A percentile compares a stretch with the other conserved stretches of the same genome.
Conservation (phyloP, 2,113 vertebrate genomes). For the Hystrix cristata region DNA sequence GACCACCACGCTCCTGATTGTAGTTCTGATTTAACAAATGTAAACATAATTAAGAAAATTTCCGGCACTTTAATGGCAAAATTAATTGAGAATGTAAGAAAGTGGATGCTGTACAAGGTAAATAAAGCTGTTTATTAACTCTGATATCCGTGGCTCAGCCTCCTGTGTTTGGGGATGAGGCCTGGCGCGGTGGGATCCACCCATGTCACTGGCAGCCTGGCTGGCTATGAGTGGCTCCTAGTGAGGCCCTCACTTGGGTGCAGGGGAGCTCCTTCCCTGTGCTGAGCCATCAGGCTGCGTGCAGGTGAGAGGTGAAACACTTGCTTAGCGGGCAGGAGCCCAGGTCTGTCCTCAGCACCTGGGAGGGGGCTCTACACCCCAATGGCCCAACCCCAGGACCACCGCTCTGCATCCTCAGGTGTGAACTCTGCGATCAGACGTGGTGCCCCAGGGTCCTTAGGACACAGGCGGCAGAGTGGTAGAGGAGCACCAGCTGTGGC, state of each 20-base stretch:
- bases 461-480: too few species aligned
- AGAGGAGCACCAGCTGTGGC: neutral
- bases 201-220: too few species aligned
- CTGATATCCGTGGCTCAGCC: neutral
- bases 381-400: neutral
- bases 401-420: neutral
- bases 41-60: slow-evolving; percentile 64
- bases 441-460: neutral
- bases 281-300: neutral
- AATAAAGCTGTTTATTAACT: slow-evolving; percentile 84
- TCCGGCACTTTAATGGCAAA: slow-evolving; percentile 83
- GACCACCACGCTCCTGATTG: slow-evolving; percentile 34
- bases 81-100: slow-evolving; percentile 82
- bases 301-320: neutral
- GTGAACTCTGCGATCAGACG: neutral
- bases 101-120: slow-evolving; percentile 69
- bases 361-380: fast-evolving
- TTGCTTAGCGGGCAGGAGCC: neutral
- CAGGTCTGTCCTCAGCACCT: neutral
- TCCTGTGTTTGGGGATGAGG: neutral
- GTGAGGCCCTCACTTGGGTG: too few species aligned
- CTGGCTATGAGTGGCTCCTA: too few species aligned
- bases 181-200: neutral
- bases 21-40: slow-evolving; percentile 71
- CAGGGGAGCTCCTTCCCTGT: too few species aligned